Evolutionary conservation across 2,888 invertebrate species (phyloP), one percentile per base, ranked within the genome.

Genomic region (Cartodere bifasciata): DNA sequence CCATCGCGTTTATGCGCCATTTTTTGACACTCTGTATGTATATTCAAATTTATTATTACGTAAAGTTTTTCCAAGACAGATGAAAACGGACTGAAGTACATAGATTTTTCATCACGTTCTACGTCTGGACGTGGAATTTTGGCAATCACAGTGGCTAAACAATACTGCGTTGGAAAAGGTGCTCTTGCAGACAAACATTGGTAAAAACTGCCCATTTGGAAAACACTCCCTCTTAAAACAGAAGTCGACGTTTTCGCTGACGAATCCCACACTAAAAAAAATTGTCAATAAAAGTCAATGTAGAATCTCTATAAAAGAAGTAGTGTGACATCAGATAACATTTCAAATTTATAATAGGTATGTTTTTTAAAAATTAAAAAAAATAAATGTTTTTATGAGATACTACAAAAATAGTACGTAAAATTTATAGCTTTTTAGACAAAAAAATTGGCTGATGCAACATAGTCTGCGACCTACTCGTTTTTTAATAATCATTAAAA

Each of bases 181-280:
- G 55, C 55, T 35, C 48, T 40, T 3, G 55, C 49, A 16, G 51
- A 47, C 23, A 62, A 33, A 40, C 74, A 75, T 47, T 74, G 69
- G 41, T 73, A 72, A 43, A 67, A 75, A 49, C 72, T 66, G 0
- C 75, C 75, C 36, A 73, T 55, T 40, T 74, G 71, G 43, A 63
- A 70, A 1, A 62, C 55, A 44, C 64, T 70, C 0, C 70, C 74
- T 23, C 65, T 64, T 1, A 72, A 49, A 7, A 71, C 51, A 2
- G 73, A 72, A 28, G 63, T 59, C 0, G 71, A 62, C 26, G 67
- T 64, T 34, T 71, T 70, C 2, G 70, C 64, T 16, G 70, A 67
- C 0, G 74, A 60, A 42, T 75, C 75, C 71, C 72, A 72, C 60
- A 72, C 74, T 74, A 47, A 32, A 45, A 56, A 23, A 31, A 33